A percentile compares a stretch with the other conserved stretches of the same genome.
Conservation (phyloP, 2,888 invertebrate genomes). For the Autographa gamma region DNA sequence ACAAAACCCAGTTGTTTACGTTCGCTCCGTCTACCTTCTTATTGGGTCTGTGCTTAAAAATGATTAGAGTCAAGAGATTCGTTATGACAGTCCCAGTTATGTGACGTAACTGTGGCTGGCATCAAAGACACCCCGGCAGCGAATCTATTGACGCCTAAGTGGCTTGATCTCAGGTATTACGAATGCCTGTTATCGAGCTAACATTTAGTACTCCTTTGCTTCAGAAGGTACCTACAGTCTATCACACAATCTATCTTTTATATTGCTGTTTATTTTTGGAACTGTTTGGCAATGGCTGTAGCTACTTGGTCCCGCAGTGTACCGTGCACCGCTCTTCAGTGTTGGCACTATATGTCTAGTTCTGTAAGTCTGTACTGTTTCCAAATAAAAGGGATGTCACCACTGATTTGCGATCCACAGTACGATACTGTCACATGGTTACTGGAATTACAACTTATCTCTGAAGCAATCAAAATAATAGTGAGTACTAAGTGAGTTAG, state of each 20-base stretch:
- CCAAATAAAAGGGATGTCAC: not conserved
- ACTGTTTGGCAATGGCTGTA: not conserved
- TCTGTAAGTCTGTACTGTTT: not conserved
- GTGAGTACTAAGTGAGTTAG: not conserved
- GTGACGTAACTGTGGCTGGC: not conserved
- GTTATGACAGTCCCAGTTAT: not conserved
- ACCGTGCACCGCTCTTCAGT: not conserved
- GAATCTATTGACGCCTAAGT: not conserved
- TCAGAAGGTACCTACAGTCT: not conserved
- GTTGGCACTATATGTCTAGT: not conserved
- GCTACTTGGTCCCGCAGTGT: not conserved
- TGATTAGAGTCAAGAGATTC: not conserved
- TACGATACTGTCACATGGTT: not conserved
- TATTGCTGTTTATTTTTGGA: not conserved
- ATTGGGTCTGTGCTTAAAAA: not conserved
- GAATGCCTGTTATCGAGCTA: not conserved
- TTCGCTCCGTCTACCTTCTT: not conserved
- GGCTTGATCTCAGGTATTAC: not conserved
- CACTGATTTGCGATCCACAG: not conserved
- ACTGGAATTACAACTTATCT: not conserved
- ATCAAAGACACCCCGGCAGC: not conserved
- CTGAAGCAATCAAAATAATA: not conserved
- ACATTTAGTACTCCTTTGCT: slow-evolving; percentile 4
- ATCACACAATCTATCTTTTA: too few relatives aligned
- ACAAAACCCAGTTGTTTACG: not conserved